Base-by-base conservation (phyloP, 2,888 invertebrate species). In the Belgica antarctica region DNA sequence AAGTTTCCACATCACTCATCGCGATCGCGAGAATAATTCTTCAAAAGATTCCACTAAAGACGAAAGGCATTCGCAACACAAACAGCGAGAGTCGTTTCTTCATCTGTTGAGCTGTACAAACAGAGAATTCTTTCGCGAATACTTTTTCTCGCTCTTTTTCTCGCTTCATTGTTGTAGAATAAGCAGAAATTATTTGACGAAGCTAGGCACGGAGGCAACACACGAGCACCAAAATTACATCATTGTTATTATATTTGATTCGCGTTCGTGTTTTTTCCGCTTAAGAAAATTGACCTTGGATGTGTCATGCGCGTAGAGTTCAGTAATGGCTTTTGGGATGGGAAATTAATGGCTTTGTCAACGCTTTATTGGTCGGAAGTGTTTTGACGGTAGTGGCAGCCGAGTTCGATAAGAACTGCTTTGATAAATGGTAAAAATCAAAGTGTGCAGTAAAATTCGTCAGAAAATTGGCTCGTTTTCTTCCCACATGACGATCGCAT, bases 211-310 rank as follows among this genome's bases (percentile, higher is more conserved):
- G n/a, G n/a, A n/a, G n/a, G n/a, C n/a, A 52, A 19, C 15, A 25
- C 62, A 62, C 22, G n/a, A 31, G 19, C 19, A 62, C 31, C 1
- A 68, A 68, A 19, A 68, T 68, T 68, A 68, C 68, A 68, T 68
- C 68, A 68, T 68, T 24, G 68, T 66, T 57, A 57, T 34, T 7
- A 27, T 68, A 34, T 57, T 68, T 47, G 27, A 25, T 65, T 65
- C 65, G 27, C 65, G 41, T 10, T 65, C 17, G n/a, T 34, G 19
- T 17, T 25, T 8, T 27, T 65, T 52, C 24, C 27, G 12, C 34
- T 57, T 27, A 8, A 47, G 12, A 27, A 5, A 19, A 19, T 57
- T 68, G 68, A 68, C 68, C 68, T 68, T 68, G 68, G 57, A 57
- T 57, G 68, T 68, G 68, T 68, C 68, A 68, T 47, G 68, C 22